These are phyloP conservation scores for Lasioglossum leucozonium DNA, from an alignment of 2,888 invertebrate species.

Conservation along the genomic window DNA sequence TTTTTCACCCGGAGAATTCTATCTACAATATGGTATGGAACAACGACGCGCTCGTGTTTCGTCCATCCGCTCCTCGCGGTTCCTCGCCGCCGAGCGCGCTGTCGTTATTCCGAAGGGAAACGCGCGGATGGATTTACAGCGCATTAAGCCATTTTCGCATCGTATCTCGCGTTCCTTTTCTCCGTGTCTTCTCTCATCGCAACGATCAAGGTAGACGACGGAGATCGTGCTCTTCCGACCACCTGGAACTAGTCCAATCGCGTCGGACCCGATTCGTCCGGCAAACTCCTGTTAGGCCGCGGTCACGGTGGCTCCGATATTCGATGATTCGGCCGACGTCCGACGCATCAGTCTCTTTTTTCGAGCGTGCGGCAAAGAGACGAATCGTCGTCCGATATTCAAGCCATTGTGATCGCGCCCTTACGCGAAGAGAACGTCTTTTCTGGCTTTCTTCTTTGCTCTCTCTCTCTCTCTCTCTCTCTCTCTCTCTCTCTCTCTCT, in stretches of 20 bases:
- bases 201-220: constrained; percentile 25
- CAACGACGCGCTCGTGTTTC: background rate
- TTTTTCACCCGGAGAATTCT: background rate
- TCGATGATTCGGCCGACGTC: too few relatives aligned
- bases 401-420: too few relatives aligned
- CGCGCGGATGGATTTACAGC: constrained; percentile 77
- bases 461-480: background rate
- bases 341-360: too few relatives aligned
- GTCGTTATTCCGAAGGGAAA: constrained; percentile 51
- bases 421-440: background rate
- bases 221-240: constrained; percentile 47
- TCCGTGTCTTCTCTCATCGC: constrained; percentile 46
- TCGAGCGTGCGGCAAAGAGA: too few relatives aligned
- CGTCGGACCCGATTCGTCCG: constrained; percentile 8
- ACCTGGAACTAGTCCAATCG: constrained; percentile 71
- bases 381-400: too few relatives aligned
- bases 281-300: background rate
- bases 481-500: background rate
- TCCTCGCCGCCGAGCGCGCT: background rate
- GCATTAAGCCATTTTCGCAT: constrained; percentile 80
- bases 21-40: too few relatives aligned
- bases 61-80: background rate
- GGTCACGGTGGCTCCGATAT: too few relatives aligned
- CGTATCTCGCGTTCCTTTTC: constrained; percentile 68
- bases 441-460: background rate